Conservation (phyloP, 2,888 invertebrate species). For the Erebia aethiops region DNA sequence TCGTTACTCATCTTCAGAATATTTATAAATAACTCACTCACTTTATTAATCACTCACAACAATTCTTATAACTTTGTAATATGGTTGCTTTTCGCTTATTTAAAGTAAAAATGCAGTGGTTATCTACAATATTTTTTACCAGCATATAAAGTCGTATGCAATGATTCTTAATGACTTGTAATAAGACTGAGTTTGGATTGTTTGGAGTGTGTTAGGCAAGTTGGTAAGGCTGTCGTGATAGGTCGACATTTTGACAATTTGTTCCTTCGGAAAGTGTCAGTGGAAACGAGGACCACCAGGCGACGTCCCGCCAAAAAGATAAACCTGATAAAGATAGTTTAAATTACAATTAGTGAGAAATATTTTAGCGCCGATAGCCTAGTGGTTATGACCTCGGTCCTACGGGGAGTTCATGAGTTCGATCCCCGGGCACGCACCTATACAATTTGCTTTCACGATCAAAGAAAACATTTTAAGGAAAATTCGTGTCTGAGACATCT, state of each 20-base stretch:
- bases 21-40: too few species aligned
- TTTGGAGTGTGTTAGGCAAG: slow-evolving; percentile 26
- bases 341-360: slow-evolving; percentile 71
- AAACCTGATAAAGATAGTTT: slow-evolving; percentile 64
- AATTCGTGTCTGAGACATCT: too few species aligned
- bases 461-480: too few species aligned
- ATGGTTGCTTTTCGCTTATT: slow-evolving; percentile 28
- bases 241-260: slow-evolving; percentile 79
- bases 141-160: not conserved
- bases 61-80: slow-evolving; percentile 26
- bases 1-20: slow-evolving; percentile 45
- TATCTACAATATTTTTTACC: slow-evolving; percentile 31
- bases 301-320: slow-evolving; percentile 57
- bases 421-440: too few species aligned
- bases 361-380: too few species aligned
- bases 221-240: slow-evolving; percentile 60
- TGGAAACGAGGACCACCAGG: slow-evolving; percentile 70
- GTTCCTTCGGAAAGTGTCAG: slow-evolving; percentile 71
- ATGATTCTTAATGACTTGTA: slow-evolving; percentile 19
- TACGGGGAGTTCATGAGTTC: too few species aligned
- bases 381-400: too few species aligned
- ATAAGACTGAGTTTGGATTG: slow-evolving; percentile 33
- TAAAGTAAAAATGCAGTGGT: slow-evolving; percentile 6
- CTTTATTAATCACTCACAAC: too few species aligned
- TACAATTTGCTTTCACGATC: too few species aligned